A percentile compares a stretch with the other conserved stretches of the same genome.
These are phyloP conservation scores for Pristionchus maxplancki DNA, from an alignment of 2,888 invertebrate species.

Conservation along the genomic window DNA sequence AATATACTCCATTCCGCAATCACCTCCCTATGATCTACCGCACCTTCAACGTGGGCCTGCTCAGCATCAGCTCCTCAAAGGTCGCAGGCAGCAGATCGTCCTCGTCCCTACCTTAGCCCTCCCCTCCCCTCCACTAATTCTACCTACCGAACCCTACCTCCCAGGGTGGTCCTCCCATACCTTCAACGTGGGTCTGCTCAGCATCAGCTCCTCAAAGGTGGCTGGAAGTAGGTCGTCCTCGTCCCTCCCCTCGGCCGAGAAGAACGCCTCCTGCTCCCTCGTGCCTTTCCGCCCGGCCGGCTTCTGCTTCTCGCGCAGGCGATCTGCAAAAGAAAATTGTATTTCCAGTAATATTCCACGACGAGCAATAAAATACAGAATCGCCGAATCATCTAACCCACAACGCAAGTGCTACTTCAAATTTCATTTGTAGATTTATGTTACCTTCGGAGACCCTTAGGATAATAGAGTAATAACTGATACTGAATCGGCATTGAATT, in stretches of 20 bases:
- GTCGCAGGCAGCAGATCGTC: conserved; percentile 60
- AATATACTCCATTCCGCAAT: too few relatives aligned
- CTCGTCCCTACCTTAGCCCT: conserved; percentile 29
- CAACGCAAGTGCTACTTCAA: neutral
- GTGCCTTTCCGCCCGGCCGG: conserved; percentile 57
- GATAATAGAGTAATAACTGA: too few relatives aligned
- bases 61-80: conserved; percentile 93
- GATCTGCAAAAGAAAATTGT: conserved; percentile 56
- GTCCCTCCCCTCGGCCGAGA: conserved; percentile 54
- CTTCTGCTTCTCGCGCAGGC: conserved; percentile 64
- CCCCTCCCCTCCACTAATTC: neutral
- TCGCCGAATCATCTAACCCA: too few relatives aligned
- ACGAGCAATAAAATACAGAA: too few relatives aligned
- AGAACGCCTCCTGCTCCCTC: conserved; percentile 53
- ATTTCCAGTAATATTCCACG: too few relatives aligned
- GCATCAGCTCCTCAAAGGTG: conserved; percentile 90
- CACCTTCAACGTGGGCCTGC: conserved; percentile 91
- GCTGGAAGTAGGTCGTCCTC: conserved; percentile 57
- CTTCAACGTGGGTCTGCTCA: conserved; percentile 87
- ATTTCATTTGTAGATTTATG: too few relatives aligned
- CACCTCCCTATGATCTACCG: neutral
- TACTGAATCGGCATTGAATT: too few relatives aligned
- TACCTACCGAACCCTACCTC: neutral
- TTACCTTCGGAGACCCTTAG: too few relatives aligned
- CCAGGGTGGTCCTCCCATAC: neutral